A percentile compares a stretch with the other conserved stretches of the same genome.
phyloP scores from a whole-genome alignment of 2,888 invertebrate species.

The Trachelus troglodyta region DNA sequence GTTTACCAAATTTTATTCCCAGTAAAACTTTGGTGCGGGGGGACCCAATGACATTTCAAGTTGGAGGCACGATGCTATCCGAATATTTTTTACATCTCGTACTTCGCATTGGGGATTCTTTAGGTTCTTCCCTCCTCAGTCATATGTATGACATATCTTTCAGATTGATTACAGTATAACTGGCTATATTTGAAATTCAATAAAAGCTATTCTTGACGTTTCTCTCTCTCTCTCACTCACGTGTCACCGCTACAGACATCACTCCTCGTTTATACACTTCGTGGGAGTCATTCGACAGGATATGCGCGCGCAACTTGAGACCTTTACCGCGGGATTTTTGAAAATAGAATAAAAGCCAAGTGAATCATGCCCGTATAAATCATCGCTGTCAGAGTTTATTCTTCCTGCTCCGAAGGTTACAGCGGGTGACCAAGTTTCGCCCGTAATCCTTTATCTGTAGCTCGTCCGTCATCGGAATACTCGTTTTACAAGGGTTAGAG shows the following conservation, averaged over 20 bases:
- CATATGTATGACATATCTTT: neutral
- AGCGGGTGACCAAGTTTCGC: constrained; percentile 2
- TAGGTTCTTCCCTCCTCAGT: neutral
- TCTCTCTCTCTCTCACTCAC: too few species aligned
- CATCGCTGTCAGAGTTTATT: neutral
- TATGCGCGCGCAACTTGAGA: neutral
- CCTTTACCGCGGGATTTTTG: neutral
- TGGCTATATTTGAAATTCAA: neutral
- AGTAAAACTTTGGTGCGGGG: neutral
- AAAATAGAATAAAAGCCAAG: constrained; percentile 1
- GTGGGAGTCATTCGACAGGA: neutral
- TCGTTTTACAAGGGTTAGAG: neutral
- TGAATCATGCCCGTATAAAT: neutral
- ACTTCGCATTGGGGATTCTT: too few species aligned
- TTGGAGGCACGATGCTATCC: too few species aligned
- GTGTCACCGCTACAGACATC: neutral
- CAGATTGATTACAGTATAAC: neutral
- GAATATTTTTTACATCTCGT: too few species aligned
- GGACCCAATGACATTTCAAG: neutral
- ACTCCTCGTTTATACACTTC: constrained; percentile 4
- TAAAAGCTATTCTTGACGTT: too few species aligned
- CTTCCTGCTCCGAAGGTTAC: neutral
- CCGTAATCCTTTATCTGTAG: neutral
- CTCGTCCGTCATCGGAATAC: neutral
- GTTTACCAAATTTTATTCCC: neutral